Percentiles rank a stretch among this genome's conserved stretches.
Evolutionary conservation across 2,797 vertebrate species (phyloP).

Genomic region (Channa striata): DNA sequence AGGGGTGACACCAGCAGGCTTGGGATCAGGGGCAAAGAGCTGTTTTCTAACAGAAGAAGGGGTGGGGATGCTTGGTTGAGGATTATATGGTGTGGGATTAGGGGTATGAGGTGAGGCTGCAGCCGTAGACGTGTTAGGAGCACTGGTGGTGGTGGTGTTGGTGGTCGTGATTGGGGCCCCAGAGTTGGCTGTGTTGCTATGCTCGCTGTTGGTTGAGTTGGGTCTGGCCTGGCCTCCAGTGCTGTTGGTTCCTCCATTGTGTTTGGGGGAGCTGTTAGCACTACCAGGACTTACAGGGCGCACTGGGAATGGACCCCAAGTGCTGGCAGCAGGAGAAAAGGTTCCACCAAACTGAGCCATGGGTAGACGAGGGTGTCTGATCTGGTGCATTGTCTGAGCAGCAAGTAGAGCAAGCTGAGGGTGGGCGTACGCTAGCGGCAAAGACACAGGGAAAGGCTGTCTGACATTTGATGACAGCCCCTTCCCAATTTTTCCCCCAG

Average conservation of each 20-base stretch:
- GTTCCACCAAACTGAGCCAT: constrained; percentile 98
- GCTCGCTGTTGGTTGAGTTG: constrained; percentile 84
- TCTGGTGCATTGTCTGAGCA: constrained; percentile 99
- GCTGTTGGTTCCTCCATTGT: constrained; percentile 83
- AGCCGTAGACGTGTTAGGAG: constrained; percentile 80
- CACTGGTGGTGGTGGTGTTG: constrained; percentile 82
- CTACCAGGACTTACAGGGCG: constrained; percentile 97
- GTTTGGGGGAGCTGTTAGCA: constrained; percentile 96
- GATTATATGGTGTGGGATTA: constrained; percentile 81
- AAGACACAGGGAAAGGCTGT: constrained; percentile 93
- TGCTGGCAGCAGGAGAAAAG: constrained; percentile 94
- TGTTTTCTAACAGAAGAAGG: constrained; percentile 96
- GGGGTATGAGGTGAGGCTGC: constrained; percentile 70
- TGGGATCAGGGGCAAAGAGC: constrained; percentile 91
- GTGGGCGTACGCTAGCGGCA: constrained; percentile 95
- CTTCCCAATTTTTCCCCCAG: constrained; percentile 91
- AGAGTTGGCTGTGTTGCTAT: constrained; percentile 74
- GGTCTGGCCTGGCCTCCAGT: constrained; percentile 63
- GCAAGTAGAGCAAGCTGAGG: constrained; percentile 97
- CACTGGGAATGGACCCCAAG: constrained; percentile 99
- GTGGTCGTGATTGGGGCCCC: constrained; percentile 76
- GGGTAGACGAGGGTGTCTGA: constrained; percentile 96
- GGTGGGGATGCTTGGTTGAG: constrained; percentile 87
- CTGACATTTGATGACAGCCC: constrained; percentile 92
- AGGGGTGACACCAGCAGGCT: constrained; percentile 80